These are phyloP conservation scores for Alethe diademata DNA, from an alignment of 2,113 vertebrate genomes.

Conservation along the genomic window DNA sequence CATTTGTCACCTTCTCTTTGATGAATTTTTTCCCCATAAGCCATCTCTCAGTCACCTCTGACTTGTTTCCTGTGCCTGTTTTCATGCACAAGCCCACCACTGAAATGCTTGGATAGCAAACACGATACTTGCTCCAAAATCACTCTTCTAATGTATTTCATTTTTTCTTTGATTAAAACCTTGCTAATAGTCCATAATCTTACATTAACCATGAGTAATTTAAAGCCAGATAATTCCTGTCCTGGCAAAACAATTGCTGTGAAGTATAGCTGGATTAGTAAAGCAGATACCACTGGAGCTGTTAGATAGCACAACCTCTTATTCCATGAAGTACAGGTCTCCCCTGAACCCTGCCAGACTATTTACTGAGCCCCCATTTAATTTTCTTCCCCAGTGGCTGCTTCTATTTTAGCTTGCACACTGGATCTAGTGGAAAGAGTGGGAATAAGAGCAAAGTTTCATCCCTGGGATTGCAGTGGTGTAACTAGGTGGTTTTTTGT, in stretches of 20 bases:
- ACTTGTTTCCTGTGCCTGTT: background rate
- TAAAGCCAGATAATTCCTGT: background rate
- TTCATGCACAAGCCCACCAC: background rate
- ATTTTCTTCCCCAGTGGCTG: background rate
- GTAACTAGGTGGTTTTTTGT: background rate
- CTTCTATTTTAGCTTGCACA: background rate
- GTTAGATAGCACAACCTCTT: background rate
- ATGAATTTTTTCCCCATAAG: background rate
- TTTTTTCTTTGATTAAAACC: background rate
- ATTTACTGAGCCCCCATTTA: background rate
- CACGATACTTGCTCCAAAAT: background rate
- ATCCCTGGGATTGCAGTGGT: background rate
- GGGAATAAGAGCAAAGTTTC: conserved; percentile 15
- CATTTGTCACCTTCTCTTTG: background rate
- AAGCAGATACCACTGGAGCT: background rate
- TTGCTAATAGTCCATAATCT: background rate
- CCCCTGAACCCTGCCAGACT: background rate
- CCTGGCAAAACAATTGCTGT: background rate
- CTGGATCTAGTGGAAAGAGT: background rate
- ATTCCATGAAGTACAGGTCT: background rate
- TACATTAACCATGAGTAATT: background rate
- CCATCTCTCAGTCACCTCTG: background rate
- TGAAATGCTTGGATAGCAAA: background rate
- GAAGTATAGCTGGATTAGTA: background rate
- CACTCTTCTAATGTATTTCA: background rate